Percentiles rank a stretch among this genome's conserved stretches.
phyloP scores from a whole-genome alignment of 1,140 invertebrate genomes.

The Tenebrio molitor region DNA sequence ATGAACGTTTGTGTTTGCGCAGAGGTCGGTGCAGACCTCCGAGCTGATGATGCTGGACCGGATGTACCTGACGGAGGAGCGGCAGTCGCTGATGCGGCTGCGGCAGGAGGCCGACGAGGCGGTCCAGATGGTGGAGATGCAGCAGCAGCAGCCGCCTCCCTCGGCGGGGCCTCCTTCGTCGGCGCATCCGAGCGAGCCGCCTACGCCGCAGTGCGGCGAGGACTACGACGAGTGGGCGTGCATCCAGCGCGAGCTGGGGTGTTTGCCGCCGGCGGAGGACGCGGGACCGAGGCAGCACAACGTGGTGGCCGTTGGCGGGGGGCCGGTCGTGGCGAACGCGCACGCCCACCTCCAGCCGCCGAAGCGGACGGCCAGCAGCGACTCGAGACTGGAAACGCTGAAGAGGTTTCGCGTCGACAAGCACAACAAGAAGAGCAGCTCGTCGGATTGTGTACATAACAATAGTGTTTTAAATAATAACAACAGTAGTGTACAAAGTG shows the following conservation, averaged over 20 bases:
- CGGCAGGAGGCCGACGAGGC: conserved; percentile 65
- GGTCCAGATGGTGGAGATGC: conserved; percentile 50
- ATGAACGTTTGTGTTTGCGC: no score
- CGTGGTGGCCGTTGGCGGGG: conserved; percentile 1
- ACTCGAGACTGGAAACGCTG: conserved; percentile 62
- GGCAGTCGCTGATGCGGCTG: conserved; percentile 72
- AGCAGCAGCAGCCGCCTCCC: conserved; percentile 27
- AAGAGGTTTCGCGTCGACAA: conserved; percentile 66
- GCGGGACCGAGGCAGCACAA: conserved; percentile 33
- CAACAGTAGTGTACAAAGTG: conserved; percentile 57
- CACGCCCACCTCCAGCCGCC: conserved; percentile 11
- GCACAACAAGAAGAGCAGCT: conserved; percentile 57
- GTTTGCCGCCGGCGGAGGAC: conserved; percentile 63
- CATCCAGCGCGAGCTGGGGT: conserved; percentile 76
- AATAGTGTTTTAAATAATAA: conserved; percentile 48
- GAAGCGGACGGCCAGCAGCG: conserved; percentile 60
- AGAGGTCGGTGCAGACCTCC: conserved; percentile 77
- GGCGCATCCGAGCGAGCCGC: no score
- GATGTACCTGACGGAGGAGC: conserved; percentile 79
- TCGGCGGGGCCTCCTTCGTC: no score
- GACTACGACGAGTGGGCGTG: conserved; percentile 79
- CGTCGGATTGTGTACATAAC: conserved; percentile 50
- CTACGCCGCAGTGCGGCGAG: conserved; percentile 54
- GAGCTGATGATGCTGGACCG: conserved; percentile 82
- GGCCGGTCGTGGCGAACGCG: conserved; percentile 5